These are phyloP conservation scores for Aricia artaxerxes DNA, from an alignment of 2,888 invertebrate genomes.

Conservation along the genomic window DNA sequence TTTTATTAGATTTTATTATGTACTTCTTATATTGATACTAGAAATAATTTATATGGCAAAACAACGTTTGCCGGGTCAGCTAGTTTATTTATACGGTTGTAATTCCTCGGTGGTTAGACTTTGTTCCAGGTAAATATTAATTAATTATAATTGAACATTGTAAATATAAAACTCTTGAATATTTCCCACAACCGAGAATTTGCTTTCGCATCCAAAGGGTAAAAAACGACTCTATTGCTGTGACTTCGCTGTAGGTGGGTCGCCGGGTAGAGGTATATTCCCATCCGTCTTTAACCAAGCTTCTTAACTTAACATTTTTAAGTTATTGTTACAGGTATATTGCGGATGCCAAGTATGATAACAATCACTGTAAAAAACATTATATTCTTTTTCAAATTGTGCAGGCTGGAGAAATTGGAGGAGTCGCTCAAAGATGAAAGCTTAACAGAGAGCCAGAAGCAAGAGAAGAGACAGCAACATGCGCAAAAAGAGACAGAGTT, in stretches of 20 bases:
- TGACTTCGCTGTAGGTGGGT: too few species aligned
- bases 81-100: neutral
- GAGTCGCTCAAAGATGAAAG: conserved; percentile 98
- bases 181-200: neutral
- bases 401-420: conserved; percentile 93
- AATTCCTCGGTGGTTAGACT: neutral
- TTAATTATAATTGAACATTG: neutral
- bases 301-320: too few species aligned
- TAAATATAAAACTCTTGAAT: neutral
- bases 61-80: too few species aligned
- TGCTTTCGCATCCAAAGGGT: neutral
- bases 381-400: neutral
- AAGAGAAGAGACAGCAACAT: conserved; percentile 96
- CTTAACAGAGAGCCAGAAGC: conserved; percentile 95
- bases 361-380: neutral
- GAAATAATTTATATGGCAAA: too few species aligned
- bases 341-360: too few species aligned
- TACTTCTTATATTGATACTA: too few species aligned
- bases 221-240: neutral
- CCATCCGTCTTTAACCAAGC: too few species aligned
- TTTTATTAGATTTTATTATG: too few species aligned
- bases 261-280: too few species aligned
- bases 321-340: too few species aligned
- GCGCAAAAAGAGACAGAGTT: conserved; percentile 99
- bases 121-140: neutral